Evolutionary conservation across 2,797 vertebrate species (phyloP).

Genomic region (Chaunax sp.): DNA sequence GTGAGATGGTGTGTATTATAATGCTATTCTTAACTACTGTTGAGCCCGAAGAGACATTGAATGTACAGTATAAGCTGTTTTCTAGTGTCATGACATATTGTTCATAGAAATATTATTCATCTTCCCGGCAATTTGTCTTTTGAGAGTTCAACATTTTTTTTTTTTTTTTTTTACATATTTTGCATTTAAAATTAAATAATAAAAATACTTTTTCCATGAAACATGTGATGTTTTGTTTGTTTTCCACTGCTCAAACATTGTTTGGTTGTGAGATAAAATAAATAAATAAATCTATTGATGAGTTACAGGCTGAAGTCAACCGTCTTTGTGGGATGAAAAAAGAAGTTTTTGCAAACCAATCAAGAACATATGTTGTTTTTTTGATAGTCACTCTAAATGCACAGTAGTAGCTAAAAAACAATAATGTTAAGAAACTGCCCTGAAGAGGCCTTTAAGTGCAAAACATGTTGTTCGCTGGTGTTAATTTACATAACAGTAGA

Average conservation of each 20-base stretch:
- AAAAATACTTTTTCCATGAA: constrained; percentile 61
- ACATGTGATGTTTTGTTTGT: constrained; percentile 3
- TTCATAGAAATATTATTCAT: constrained; percentile 45
- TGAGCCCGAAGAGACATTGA: constrained; percentile 70
- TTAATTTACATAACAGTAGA: not conserved
- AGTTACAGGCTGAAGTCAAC: not conserved
- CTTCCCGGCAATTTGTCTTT: constrained; percentile 53
- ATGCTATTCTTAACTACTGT: constrained; percentile 45
- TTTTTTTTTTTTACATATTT: constrained; percentile 73
- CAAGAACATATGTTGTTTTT: not conserved
- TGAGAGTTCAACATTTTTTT: constrained; percentile 26
- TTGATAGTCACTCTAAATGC: not conserved
- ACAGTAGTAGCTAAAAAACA: not conserved
- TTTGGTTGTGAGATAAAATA: not conserved
- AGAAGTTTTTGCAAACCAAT: not conserved
- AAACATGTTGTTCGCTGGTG: not conserved
- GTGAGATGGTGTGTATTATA: constrained; percentile 43
- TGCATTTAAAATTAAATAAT: constrained; percentile 65
- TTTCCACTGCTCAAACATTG: constrained; percentile 8
- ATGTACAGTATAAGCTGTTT: constrained; percentile 69
- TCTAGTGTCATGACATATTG: constrained; percentile 45
- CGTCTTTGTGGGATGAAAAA: not conserved
- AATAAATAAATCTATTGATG: not conserved
- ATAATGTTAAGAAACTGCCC: not conserved
- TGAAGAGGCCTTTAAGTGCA: not conserved